phyloP scores from a whole-genome alignment of 2,888 invertebrate genomes.

The Stramonita haemastoma region DNA sequence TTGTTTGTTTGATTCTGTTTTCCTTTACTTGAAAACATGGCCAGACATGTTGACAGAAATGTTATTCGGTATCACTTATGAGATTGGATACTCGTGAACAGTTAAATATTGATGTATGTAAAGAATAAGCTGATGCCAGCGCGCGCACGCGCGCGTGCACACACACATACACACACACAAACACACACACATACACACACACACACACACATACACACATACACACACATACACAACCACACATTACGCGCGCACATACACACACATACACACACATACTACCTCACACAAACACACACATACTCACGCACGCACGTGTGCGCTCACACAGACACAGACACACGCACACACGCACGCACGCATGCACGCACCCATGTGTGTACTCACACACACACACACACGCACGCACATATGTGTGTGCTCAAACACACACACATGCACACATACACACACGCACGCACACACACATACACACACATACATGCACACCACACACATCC shows the following conservation, averaged over 20 bases:
- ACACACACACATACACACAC: too few species aligned
- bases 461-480: neutral
- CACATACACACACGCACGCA: neutral
- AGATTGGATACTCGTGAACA: too few species aligned
- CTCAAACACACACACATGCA: neutral
- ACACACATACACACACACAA: too few species aligned
- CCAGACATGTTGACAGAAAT: too few species aligned
- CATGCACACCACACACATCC: neutral
- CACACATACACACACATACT: neutral
- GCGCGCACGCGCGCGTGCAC: too few species aligned
- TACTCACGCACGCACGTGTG: neutral
- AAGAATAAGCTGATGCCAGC: too few species aligned
- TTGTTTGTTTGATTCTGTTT: too few species aligned
- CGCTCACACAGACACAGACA: neutral
- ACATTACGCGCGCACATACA: neutral
- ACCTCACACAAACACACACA: neutral
- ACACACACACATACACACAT: too few species aligned
- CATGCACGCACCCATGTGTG: neutral
- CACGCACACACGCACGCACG: neutral
- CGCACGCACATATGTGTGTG: neutral
- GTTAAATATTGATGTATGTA: too few species aligned
- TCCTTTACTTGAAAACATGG: too few species aligned
- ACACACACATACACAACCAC: neutral
- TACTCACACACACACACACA: neutral
- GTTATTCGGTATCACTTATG: too few species aligned